Conservation (phyloP, 2,888 invertebrate species). For the Coleophora deauratella region DNA sequence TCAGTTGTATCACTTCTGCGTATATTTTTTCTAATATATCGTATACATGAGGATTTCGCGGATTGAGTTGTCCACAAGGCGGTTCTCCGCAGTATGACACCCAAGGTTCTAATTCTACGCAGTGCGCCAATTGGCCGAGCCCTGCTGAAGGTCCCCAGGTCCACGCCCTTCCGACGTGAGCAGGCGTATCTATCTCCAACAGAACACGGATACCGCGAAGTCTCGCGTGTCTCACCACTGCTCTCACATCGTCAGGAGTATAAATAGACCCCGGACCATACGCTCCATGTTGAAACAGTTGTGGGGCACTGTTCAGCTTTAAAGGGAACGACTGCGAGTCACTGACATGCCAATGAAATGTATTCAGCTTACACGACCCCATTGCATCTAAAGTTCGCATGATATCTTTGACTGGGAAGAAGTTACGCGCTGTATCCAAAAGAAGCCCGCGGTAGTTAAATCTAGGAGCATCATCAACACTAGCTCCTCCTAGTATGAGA, state of each 20-base stretch:
- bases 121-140: constrained; percentile 84
- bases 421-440: constrained; percentile 94
- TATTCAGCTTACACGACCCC: constrained; percentile 92
- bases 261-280: constrained; percentile 87
- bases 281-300: constrained; percentile 88
- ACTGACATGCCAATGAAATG: constrained; percentile 93
- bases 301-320: constrained; percentile 82
- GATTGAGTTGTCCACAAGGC: constrained; percentile 90
- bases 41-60: constrained; percentile 85
- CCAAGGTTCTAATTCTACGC: constrained; percentile 88
- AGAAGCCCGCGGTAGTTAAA: constrained; percentile 88
- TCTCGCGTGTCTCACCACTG: constrained; percentile 83
- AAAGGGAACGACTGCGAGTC: constrained; percentile 96
- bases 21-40: constrained; percentile 82
- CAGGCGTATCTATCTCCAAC: constrained; percentile 93
- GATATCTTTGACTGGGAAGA: constrained; percentile 81
- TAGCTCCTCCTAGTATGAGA: constrained; percentile 77
- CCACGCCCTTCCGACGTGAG: constrained; percentile 92
- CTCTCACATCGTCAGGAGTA: constrained; percentile 79
- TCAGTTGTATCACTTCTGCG: constrained; percentile 81
- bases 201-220: constrained; percentile 89
- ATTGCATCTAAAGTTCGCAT: constrained; percentile 88
- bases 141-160: constrained; percentile 85
- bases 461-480: constrained; percentile 84
- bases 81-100: constrained; percentile 87